A percentile compares a stretch with the other conserved stretches of the same genome.
Evolutionary conservation across 2,113 vertebrate genomes (phyloP).

Genomic region (Todiramphus saurophagus): DNA sequence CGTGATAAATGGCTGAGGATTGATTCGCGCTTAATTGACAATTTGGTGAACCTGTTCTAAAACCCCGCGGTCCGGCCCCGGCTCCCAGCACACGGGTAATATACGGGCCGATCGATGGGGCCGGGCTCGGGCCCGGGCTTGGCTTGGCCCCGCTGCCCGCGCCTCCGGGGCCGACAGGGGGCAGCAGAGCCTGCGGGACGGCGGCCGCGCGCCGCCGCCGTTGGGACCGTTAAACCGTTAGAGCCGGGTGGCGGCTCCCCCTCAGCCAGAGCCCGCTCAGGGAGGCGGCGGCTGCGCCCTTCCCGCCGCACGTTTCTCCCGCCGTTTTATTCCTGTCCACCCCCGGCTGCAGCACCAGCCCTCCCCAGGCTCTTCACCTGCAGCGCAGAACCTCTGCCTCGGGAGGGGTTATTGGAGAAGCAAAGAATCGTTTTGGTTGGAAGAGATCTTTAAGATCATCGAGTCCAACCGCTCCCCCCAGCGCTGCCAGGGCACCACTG

Average conservation of each 20-base stretch:
- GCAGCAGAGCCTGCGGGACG: slow-evolving; percentile 67
- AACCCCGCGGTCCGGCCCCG: slow-evolving; percentile 71
- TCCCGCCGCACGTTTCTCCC: not conserved
- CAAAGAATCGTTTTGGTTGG: not conserved
- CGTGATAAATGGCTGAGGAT: slow-evolving; percentile 90
- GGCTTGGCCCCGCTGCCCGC: slow-evolving; percentile 35
- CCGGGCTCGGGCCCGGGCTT: slow-evolving; percentile 49
- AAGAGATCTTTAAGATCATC: too few relatives aligned
- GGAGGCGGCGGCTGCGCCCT: too few relatives aligned
- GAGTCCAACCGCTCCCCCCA: too few relatives aligned
- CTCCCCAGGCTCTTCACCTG: not conserved
- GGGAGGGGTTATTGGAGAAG: not conserved
- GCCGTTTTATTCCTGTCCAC: not conserved
- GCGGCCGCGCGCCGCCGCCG: not conserved
- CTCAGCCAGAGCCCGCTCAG: not conserved
- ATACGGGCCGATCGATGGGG: slow-evolving; percentile 78
- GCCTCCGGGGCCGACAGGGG: slow-evolving; percentile 70
- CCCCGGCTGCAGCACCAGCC: not conserved
- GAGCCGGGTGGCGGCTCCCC: not conserved
- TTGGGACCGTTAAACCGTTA: not conserved
- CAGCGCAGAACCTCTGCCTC: not conserved
- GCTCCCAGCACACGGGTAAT: slow-evolving; percentile 72
- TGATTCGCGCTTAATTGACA: slow-evolving; percentile 99
- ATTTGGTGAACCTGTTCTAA: slow-evolving; percentile 87
- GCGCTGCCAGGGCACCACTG: not conserved